These are phyloP conservation scores for Cataglyphis rosenhaueri DNA, from an alignment of 2,888 invertebrate species.

Conservation along the genomic window DNA sequence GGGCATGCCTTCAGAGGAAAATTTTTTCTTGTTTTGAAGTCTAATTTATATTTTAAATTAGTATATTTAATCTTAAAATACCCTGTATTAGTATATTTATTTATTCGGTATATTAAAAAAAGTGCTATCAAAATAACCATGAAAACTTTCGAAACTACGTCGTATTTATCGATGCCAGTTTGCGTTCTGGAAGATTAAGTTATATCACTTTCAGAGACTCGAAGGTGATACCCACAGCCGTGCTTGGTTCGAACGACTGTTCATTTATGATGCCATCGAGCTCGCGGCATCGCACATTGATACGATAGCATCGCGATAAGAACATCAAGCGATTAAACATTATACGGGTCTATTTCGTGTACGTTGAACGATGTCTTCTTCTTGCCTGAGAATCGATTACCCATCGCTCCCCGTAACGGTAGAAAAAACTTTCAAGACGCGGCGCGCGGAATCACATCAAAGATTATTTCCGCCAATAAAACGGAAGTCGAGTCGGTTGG, in stretches of 20 bases:
- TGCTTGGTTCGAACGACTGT: constrained; percentile 22
- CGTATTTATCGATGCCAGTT: not conserved
- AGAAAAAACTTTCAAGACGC: constrained; percentile 74
- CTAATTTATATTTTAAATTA: no score
- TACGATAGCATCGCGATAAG: constrained; percentile 35
- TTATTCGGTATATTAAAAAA: not conserved
- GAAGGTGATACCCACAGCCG: not conserved
- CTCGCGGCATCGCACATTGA: constrained; percentile 17
- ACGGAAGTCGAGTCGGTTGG: constrained; percentile 77
- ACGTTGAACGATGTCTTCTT: constrained; percentile 21
- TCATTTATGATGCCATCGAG: constrained; percentile 37
- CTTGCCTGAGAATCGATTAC: constrained; percentile 68
- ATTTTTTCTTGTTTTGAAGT: no score
- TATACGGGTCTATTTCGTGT: constrained; percentile 14
- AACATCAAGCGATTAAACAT: constrained; percentile 32
- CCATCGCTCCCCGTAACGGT: constrained; percentile 37
- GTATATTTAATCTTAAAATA: no score
- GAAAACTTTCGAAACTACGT: not conserved
- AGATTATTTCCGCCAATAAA: constrained; percentile 85
- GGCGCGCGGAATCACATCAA: constrained; percentile 81
- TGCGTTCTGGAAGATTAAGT: constrained; percentile 15
- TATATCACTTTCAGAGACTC: constrained; percentile 8
- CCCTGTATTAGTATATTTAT: not conserved
- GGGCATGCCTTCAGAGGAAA: no score
- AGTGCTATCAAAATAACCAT: not conserved